A percentile compares a stretch with the other conserved stretches of the same genome.
phyloP scores from a whole-genome alignment of 2,113 vertebrate genomes.

The Corydoras sp. region DNA sequence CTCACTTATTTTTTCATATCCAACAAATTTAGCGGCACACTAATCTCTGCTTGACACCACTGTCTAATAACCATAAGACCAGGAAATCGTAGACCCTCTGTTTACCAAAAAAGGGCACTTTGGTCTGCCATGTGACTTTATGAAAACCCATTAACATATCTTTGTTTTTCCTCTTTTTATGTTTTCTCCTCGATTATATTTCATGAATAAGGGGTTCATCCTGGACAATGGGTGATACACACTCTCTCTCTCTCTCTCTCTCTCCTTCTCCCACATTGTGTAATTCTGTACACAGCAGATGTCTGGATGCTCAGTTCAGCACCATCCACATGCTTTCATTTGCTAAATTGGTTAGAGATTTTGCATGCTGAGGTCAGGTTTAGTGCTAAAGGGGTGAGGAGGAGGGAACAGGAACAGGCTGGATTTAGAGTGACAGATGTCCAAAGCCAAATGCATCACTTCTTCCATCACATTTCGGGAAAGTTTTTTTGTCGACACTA shows the following conservation, averaged over 20 bases:
- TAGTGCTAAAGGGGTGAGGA: slow-evolving; percentile 28
- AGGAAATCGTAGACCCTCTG: slow-evolving; percentile 19
- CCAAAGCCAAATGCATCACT: slow-evolving; percentile 24
- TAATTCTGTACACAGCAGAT: slow-evolving; percentile 7
- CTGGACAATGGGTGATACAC: slow-evolving; percentile 11
- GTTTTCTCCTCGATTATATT: slow-evolving; percentile 24
- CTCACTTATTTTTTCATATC: slow-evolving; percentile 7
- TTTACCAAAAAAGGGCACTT: neutral
- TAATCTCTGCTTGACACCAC: slow-evolving; percentile 22
- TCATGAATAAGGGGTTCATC: slow-evolving; percentile 38
- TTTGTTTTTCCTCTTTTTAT: neutral
- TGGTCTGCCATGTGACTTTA: neutral
- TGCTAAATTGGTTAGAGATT: slow-evolving; percentile 40
- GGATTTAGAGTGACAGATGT: slow-evolving; percentile 39
- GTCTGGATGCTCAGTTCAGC: slow-evolving; percentile 23
- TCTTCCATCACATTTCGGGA: too few species aligned
- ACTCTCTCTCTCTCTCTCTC: neutral
- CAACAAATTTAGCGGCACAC: slow-evolving; percentile 16
- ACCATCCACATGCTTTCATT: slow-evolving; percentile 34
- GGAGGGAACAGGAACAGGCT: slow-evolving; percentile 14
- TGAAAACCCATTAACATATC: neutral
- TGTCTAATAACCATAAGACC: slow-evolving; percentile 23
- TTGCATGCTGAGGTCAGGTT: slow-evolving; percentile 33
- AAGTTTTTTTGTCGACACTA: too few species aligned
- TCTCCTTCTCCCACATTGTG: slow-evolving; percentile 11